phyloP scores from a whole-genome alignment of 2,888 invertebrate species.

The Miltochrista miniata region DNA sequence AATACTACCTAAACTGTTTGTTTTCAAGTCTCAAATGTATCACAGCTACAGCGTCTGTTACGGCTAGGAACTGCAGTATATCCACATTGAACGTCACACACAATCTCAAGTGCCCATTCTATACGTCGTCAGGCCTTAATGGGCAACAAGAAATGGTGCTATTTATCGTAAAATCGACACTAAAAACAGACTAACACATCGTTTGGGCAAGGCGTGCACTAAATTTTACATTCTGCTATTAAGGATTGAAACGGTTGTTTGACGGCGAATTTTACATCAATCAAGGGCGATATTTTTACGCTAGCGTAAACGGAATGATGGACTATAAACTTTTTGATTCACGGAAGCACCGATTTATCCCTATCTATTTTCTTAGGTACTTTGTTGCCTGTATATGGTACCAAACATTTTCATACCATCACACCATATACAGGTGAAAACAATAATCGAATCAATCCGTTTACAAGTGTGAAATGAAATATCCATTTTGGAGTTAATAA shows the following conservation, averaged over 20 bases:
- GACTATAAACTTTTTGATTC: conserved; percentile 29
- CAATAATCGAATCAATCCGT: conserved; percentile 22
- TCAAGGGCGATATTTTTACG: conserved; percentile 30
- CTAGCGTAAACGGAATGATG: conserved; percentile 28
- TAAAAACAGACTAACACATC: conserved; percentile 72
- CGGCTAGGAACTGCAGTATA: conserved; percentile 59
- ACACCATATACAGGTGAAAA: no score
- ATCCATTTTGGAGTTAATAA: conserved; percentile 21
- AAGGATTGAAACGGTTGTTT: conserved; percentile 30
- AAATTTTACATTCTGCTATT: conserved; percentile 53
- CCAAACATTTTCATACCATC: conserved; percentile 24
- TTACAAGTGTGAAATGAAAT: conserved; percentile 18
- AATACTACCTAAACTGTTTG: conserved; percentile 27
- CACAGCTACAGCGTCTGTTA: conserved; percentile 39
- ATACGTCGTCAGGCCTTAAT: conserved; percentile 68
- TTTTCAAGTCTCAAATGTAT: conserved; percentile 43
- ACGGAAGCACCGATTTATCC: conserved; percentile 23
- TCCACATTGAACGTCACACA: conserved; percentile 49
- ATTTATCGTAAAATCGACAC: conserved; percentile 78
- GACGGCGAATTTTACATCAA: conserved; percentile 25
- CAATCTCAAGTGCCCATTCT: conserved; percentile 70
- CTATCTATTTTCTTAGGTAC: conserved; percentile 40
- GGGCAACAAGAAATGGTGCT: conserved; percentile 67
- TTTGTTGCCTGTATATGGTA: conserved; percentile 38
- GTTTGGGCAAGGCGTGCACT: conserved; percentile 62